These are phyloP conservation scores for Lanistes nyassanus DNA, from an alignment of 1,140 invertebrate genomes.

Conservation along the genomic window DNA sequence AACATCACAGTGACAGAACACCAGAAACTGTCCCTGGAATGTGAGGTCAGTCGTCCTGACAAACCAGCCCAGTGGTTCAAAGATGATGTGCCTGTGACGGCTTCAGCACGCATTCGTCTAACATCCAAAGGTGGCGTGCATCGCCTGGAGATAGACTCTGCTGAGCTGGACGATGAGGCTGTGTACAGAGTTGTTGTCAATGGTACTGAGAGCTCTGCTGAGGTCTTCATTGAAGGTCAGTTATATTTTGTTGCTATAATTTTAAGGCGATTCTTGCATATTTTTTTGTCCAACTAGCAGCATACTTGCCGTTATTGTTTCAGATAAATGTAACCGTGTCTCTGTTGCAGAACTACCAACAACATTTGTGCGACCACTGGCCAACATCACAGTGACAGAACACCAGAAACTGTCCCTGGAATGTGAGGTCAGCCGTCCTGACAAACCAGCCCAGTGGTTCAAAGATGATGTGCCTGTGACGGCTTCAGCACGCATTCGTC, in stretches of 20 bases:
- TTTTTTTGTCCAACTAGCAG: background rate
- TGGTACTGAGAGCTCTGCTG: conserved; percentile 33
- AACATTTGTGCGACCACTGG: conserved; percentile 53
- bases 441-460: conserved; percentile 80
- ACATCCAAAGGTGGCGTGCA: conserved; percentile 81
- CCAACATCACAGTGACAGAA: conserved; percentile 48
- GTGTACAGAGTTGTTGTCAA: conserved; percentile 75
- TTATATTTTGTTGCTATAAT: background rate
- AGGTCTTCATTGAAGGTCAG: conserved; percentile 36
- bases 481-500: conserved; percentile 82
- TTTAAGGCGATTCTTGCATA: background rate
- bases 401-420: conserved; percentile 53
- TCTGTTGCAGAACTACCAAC: conserved; percentile 50
- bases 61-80: conserved; percentile 84
- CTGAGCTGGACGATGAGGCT: conserved; percentile 80
- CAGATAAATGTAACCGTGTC: background rate
- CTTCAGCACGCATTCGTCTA: conserved; percentile 85
- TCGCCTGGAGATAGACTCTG: conserved; percentile 75
- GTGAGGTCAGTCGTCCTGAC: conserved; percentile 78
- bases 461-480: conserved; percentile 75
- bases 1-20: conserved; percentile 48
- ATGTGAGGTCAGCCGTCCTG: conserved; percentile 78
- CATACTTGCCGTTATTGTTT: background rate
- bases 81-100: conserved; percentile 72
- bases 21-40: conserved; percentile 53